phyloP scores from a whole-genome alignment of 1,140 invertebrate genomes.

The Brachionus rubens region DNA sequence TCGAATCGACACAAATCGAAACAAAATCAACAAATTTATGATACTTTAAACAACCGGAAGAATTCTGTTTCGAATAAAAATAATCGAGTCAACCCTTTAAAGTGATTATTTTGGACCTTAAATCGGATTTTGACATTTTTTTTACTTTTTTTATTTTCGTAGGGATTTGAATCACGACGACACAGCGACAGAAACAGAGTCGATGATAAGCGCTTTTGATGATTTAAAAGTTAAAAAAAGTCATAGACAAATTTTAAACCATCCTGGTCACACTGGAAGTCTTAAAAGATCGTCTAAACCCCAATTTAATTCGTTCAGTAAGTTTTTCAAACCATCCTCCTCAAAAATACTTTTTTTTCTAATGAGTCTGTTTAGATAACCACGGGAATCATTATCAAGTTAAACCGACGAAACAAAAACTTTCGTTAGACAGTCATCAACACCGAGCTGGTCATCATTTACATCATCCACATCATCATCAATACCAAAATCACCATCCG shows the following conservation, averaged over 20 bases:
- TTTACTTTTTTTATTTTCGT: neutral
- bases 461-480: no score
- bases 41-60: slow-evolving; percentile 7
- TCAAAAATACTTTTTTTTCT: no score
- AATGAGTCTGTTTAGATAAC: neutral
- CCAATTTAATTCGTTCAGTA: slow-evolving; percentile 7
- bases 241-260: neutral
- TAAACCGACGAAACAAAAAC: slow-evolving; percentile 8
- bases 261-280: neutral
- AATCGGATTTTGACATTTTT: neutral
- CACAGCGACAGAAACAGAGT: slow-evolving; percentile 24
- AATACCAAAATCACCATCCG: slow-evolving; percentile 6
- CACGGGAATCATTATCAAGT: slow-evolving; percentile 7
- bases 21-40: neutral
- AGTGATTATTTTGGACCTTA: no score
- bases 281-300: neutral
- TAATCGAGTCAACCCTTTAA: slow-evolving; percentile 3
- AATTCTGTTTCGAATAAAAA: neutral
- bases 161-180: slow-evolving; percentile 38
- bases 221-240: slow-evolving; percentile 22
- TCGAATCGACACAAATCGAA: neutral
- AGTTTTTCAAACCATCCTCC: no score
- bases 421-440: slow-evolving; percentile 17
- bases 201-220: neutral
- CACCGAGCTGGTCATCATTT: neutral